Evolutionary conservation across 1,140 invertebrate genomes (phyloP).

Genomic region (Mizuhopecten yessoensis): DNA sequence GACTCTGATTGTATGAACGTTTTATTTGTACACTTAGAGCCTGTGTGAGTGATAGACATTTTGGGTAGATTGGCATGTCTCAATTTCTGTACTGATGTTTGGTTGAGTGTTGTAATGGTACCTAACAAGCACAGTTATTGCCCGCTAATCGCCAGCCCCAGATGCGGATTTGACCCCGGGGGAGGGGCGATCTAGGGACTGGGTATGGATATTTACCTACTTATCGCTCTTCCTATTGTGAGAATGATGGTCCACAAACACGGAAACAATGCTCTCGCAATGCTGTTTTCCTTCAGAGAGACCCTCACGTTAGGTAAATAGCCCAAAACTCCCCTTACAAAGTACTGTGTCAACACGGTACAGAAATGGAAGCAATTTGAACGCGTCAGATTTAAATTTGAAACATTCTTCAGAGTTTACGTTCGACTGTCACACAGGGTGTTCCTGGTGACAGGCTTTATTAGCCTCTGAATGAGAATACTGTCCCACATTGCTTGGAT

Average conservation of each 20-base stretch:
- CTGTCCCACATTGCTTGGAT: slow-evolving; percentile 31
- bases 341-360: background rate
- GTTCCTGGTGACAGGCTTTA: background rate
- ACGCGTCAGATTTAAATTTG: slow-evolving; percentile 28
- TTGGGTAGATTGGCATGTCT: background rate
- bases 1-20: too few species aligned
- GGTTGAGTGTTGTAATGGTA: too few species aligned
- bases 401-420: slow-evolving; percentile 8
- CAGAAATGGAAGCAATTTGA: slow-evolving; percentile 27
- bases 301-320: background rate
- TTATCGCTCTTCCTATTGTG: background rate
- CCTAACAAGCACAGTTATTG: background rate
- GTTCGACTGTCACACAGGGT: background rate
- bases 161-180: background rate
- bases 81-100: background rate
- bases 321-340: background rate
- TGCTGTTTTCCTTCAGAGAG: background rate
- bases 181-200: background rate
- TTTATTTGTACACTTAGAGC: too few species aligned
- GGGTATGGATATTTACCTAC: background rate
- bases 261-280: background rate
- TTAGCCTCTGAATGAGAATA: background rate
- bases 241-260: background rate
- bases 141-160: background rate
- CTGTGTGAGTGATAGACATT: too few species aligned